Evolutionary conservation across 2,888 invertebrate species (phyloP).

Genomic region (Automeris io): DNA sequence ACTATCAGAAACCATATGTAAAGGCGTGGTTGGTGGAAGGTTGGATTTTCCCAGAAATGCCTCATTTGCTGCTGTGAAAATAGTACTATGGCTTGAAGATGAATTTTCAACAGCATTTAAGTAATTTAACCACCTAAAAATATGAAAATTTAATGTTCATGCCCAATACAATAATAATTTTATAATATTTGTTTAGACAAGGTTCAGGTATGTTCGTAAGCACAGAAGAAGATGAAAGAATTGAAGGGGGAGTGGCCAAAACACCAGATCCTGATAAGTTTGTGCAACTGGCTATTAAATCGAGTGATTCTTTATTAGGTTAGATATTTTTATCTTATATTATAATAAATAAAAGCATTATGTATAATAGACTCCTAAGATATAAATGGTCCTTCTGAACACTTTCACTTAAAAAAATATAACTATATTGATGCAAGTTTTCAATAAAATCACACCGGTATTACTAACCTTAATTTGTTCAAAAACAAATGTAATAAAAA

Average conservation of each 20-base stretch:
- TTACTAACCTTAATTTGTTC: too few species aligned
- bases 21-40: slow-evolving; percentile 87
- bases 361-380: too few species aligned
- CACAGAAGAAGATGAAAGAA: slow-evolving; percentile 52
- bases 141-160: too few species aligned
- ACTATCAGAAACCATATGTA: slow-evolving; percentile 86
- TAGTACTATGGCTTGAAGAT: slow-evolving; percentile 92
- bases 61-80: slow-evolving; percentile 89
- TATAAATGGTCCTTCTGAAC: too few species aligned
- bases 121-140: too few species aligned
- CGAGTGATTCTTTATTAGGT: slow-evolving; percentile 83
- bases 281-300: slow-evolving; percentile 82
- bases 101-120: slow-evolving; percentile 87
- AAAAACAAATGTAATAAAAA: too few species aligned
- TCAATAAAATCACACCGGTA: too few species aligned
- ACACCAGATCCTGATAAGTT: slow-evolving; percentile 87
- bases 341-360: too few species aligned
- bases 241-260: slow-evolving; percentile 80
- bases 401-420: too few species aligned
- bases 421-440: too few species aligned
- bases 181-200: slow-evolving; percentile 42
- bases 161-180: neutral
- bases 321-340: too few species aligned
- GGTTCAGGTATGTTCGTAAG: slow-evolving; percentile 66
- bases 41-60: slow-evolving; percentile 90